A percentile compares a stretch with the other conserved stretches of the same genome.
Evolutionary conservation across 2,113 vertebrate genomes (phyloP).

Genomic region (Madoqua kirkii): DNA sequence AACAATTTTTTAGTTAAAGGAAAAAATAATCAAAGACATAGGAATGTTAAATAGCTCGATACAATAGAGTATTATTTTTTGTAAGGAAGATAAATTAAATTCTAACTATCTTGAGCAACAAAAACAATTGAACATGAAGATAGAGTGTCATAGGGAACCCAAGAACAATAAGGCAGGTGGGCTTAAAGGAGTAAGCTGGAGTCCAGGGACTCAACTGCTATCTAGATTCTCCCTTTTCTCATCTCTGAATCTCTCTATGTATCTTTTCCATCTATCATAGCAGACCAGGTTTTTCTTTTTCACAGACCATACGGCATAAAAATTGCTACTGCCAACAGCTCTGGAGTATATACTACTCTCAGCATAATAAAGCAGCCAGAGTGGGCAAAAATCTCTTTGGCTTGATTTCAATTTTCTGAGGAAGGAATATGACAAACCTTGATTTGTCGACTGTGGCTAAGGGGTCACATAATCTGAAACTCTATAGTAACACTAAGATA

Average conservation of each 20-base stretch:
- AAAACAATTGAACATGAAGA: background rate
- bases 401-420: constrained; percentile 10
- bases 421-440: background rate
- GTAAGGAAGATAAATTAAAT: background rate
- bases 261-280: constrained; percentile 5
- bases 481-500: background rate
- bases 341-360: constrained; percentile 16
- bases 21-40: background rate
- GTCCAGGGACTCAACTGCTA: background rate
- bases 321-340: constrained; percentile 26
- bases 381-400: background rate
- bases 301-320: constrained; percentile 28
- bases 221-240: background rate
- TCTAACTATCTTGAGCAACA: background rate
- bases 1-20: background rate
- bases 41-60: background rate
- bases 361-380: constrained; percentile 19
- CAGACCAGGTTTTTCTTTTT: constrained; percentile 19
- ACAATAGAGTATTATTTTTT: background rate
- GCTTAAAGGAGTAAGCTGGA: background rate
- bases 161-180: background rate
- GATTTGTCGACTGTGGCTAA: background rate
- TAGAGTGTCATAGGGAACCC: background rate
- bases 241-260: background rate
- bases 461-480: background rate